Base-by-base conservation (phyloP, 2,113 vertebrate genomes). In the Rhynchopsitta pachyrhyncha region DNA sequence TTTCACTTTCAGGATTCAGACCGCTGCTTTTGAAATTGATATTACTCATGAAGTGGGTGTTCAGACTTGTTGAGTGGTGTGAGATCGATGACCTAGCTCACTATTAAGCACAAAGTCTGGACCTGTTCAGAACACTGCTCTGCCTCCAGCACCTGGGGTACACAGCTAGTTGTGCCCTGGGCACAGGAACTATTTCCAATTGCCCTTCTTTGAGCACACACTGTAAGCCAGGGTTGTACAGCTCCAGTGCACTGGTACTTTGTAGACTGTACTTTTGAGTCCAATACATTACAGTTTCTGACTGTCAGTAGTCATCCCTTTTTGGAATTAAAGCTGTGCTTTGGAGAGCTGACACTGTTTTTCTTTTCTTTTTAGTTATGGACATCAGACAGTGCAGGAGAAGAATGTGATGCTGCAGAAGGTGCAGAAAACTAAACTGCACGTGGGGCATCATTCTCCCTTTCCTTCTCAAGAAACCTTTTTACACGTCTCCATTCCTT, bases 401-500 rank as follows among this genome's bases (percentile, higher is more conserved):
- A 99, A 88, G 99, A 99, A 93, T 98, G 97, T 46, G 99, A 99
- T 41, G 98, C 98, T 42, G 98, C 97, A 81, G 99, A 99, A 94
- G 98, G 93, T 75, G 98, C 97, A 70, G 98, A 99, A 90, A 99
- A 99, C 98, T 99, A 98, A 98, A 96, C 75, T 86, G 87, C 96
- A 31, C 70, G 19, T 68, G 91, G 96, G 96, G 97, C 81, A 74
- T 77, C 98, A 79, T 98, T 96, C 95, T 96, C 89, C 98, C 96
- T 95, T 98, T 94, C 97, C 96, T 95, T 89, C 86, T 97, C 95
- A 85, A 98, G 97, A 98, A 98, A 98, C 98, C 98, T 99, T 99
- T 99, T 98, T 99, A 99, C 99, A 99, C 99, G 97, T 99, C 98
- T 99, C 98, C 99, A 99, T 99, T 99, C 99, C 99, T 99, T 98